Conservation (phyloP, 2,113 vertebrate species). For the Actenoides hombroni region DNA sequence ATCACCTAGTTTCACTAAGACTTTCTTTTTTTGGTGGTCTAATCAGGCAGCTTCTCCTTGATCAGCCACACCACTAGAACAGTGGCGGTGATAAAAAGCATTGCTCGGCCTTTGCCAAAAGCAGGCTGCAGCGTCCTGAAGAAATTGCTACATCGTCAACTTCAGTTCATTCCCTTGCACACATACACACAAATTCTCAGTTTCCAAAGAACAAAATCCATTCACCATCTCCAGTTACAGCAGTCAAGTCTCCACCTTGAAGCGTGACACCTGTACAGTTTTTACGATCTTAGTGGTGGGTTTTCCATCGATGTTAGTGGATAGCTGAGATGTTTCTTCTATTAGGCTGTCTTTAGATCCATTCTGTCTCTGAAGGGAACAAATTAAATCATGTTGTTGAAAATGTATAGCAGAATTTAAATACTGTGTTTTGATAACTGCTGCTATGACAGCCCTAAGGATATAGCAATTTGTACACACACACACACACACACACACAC, state of each 20-base stretch:
- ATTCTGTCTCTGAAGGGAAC: conserved; percentile 74
- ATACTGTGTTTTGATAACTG: neutral
- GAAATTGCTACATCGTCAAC: neutral
- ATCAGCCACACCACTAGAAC: neutral
- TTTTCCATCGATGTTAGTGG: conserved; percentile 71
- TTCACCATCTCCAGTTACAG: neutral
- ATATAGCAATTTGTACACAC: neutral
- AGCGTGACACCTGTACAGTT: conserved; percentile 73
- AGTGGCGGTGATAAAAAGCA: neutral
- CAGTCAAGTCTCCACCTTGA: conserved; percentile 81
- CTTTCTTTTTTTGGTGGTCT: neutral
- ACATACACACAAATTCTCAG: conserved; percentile 3
- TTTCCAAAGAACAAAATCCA: conserved; percentile 37
- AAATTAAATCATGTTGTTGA: neutral
- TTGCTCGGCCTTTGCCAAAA: neutral
- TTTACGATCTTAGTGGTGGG: conserved; percentile 77
- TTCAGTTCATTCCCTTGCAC: neutral
- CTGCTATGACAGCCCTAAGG: neutral
- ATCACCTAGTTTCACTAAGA: neutral
- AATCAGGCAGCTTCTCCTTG: neutral
- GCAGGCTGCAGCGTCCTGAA: neutral
- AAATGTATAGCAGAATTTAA: neutral
- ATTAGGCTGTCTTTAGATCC: conserved; percentile 84
- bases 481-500: neutral
- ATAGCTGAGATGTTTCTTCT: conserved; percentile 70